phyloP scores from a whole-genome alignment of 2,113 vertebrate genomes.

The Tragelaphus imberbis region DNA sequence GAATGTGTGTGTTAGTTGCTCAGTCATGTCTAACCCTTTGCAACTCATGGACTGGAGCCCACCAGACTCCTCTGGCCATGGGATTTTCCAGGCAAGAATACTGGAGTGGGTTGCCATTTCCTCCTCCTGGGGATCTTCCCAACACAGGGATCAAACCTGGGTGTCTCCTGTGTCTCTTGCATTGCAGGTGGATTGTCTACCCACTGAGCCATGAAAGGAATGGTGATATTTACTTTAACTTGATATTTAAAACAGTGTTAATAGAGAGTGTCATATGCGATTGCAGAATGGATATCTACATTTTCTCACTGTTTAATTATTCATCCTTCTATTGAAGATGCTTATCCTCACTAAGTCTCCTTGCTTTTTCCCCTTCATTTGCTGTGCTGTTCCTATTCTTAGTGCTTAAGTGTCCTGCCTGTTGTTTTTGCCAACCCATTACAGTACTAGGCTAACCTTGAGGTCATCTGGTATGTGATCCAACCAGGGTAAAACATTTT shows the following conservation, averaged over 20 bases:
- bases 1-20: not conserved
- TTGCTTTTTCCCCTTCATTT: not conserved
- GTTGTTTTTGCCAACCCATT: not conserved
- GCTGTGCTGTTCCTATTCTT: not conserved
- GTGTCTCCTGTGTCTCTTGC: not conserved
- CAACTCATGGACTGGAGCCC: not conserved
- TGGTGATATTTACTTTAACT: not conserved
- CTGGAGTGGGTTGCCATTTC: not conserved
- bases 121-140: not conserved
- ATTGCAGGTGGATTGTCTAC: not conserved
- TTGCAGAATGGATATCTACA: not conserved
- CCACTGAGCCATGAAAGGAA: not conserved
- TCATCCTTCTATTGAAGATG: not conserved
- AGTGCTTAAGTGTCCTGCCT: not conserved
- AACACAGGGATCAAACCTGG: not conserved
- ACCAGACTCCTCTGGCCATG: not conserved
- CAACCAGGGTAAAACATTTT: not conserved
- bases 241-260: slow-evolving; percentile 16
- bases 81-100: not conserved
- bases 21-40: not conserved
- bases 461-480: not conserved
- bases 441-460: not conserved
- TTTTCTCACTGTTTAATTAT: slow-evolving; percentile 29
- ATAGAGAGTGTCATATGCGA: not conserved
- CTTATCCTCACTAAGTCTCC: not conserved